phyloP scores from a whole-genome alignment of 2,888 invertebrate species.

The Strigamia crassipes region DNA sequence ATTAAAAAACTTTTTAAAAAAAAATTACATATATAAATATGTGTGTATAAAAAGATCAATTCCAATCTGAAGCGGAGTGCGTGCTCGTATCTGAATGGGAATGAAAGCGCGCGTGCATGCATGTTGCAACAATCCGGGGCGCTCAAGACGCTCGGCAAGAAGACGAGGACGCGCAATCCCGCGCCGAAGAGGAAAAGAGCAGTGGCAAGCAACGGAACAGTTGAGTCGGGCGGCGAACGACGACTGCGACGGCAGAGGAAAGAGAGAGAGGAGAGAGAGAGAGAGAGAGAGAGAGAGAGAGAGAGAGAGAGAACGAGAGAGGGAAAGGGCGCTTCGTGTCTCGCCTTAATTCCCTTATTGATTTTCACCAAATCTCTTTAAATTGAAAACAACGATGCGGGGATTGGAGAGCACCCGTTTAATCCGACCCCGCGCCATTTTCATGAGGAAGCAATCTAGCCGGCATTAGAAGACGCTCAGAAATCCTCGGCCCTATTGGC shows the following conservation, averaged over 20 bases:
- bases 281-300: background rate
- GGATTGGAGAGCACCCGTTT: conserved; percentile 49
- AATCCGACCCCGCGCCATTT: conserved; percentile 49
- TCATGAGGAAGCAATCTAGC: conserved; percentile 49
- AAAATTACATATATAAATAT: too few relatives aligned
- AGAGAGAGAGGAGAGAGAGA: background rate
- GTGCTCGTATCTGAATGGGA: conserved; percentile 7
- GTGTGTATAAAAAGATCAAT: conserved; percentile 31
- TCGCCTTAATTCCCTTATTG: conserved; percentile 50
- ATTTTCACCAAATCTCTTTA: conserved; percentile 51
- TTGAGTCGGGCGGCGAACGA: background rate
- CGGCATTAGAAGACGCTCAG: conserved; percentile 43
- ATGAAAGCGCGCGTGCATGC: conserved; percentile 39
- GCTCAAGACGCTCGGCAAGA: background rate
- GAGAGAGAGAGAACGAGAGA: background rate
- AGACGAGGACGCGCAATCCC: background rate
- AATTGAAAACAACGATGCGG: conserved; percentile 51
- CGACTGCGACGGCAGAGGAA: background rate
- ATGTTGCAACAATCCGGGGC: background rate
- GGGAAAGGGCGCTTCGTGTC: conserved; percentile 40
- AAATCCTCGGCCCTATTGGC: conserved; percentile 44
- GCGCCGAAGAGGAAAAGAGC: conserved; percentile 29
- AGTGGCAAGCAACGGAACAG: background rate
- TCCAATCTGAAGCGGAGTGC: conserved; percentile 41
- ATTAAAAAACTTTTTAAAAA: background rate